Evolutionary conservation across 2,888 invertebrate genomes (phyloP), one percentile per base, ranked within the genome.

Genomic region (Bombyx huttoni): DNA sequence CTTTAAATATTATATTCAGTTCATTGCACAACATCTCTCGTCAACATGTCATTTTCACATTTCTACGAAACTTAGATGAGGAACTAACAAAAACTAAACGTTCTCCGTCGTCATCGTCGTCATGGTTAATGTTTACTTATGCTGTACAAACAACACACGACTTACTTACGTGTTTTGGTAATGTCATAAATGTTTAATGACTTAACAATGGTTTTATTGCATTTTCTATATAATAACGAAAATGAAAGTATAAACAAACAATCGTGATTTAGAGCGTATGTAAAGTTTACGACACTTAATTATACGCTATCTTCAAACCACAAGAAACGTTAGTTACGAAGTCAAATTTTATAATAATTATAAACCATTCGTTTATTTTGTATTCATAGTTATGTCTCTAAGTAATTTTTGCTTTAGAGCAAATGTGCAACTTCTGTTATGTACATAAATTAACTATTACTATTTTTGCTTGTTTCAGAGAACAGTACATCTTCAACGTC

Each of bases 401-500:
- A 12, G 40, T 8, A 40, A 40, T 10, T 40, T 12, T 7, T 40
- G 9, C 7, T 40, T 1, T 10, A 40, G 40, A 40, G 7, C 40
- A 40, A 10, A 24, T 24, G 24, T 40, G 40, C 40, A 40, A 40
- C 12, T 10, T 40, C 9, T 40, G 12, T 40, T 12, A 10, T 10
- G 12, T 40, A 40, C 40, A 13, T 47, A 47, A 45, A 49, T 46
- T 49, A 52, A 48, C 40, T n/a, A 47, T 3, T 10, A 47, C 51
- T 7, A 52, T 49, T 67, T 61, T 62, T 61, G 62, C 78, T 83
- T 87, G 75, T 92, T 92, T 57, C 93, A 96, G 96, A 81, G 96
- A 96, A 80, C 94, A 95, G 78, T 95, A 96, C 78, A 91, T 96
- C 58, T 93, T 95, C 83, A 94, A 94, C 76, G 94, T 96, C 52